These are phyloP conservation scores for Marmota flaviventris DNA, from an alignment of 2,113 vertebrate species.

Conservation along the genomic window DNA sequence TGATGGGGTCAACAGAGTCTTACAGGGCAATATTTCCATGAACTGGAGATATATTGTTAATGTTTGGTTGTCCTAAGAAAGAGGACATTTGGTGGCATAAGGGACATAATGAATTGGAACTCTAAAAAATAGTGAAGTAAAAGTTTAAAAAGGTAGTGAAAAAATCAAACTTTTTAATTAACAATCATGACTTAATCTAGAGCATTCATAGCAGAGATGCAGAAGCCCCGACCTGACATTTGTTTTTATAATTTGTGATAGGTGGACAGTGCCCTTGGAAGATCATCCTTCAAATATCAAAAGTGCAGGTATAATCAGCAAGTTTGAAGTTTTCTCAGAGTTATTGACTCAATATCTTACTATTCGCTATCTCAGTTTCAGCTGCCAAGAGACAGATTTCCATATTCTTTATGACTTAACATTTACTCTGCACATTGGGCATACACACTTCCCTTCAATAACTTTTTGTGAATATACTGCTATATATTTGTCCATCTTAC, in stretches of 20 bases:
- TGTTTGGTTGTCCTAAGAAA: slow-evolving; percentile 4
- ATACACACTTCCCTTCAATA: not conserved
- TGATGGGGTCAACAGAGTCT: not conserved
- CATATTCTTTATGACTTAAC: not conserved
- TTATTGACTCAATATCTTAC: slow-evolving; percentile 8
- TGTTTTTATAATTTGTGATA: not conserved
- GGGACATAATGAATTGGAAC: not conserved
- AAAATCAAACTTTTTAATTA: slow-evolving; percentile 44
- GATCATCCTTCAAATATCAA: slow-evolving; percentile 14
- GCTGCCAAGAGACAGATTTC: not conserved
- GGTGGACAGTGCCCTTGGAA: not conserved
- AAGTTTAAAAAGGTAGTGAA: not conserved
- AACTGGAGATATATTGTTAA: not conserved
- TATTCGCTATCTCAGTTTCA: slow-evolving; percentile 40
- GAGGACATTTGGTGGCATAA: slow-evolving; percentile 2
- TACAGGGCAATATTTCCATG: not conserved
- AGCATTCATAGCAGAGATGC: not conserved
- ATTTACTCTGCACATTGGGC: not conserved
- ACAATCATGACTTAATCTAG: not conserved
- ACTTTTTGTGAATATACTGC: not conserved
- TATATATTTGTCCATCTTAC: not conserved
- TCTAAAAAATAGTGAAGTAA: slow-evolving; percentile 14
- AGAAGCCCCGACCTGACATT: not conserved
- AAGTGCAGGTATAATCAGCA: slow-evolving; percentile 2
- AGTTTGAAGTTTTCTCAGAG: not conserved